Evolutionary conservation across 2,888 invertebrate species (phyloP).

Genomic region (Omphaloscelis lunosa): DNA sequence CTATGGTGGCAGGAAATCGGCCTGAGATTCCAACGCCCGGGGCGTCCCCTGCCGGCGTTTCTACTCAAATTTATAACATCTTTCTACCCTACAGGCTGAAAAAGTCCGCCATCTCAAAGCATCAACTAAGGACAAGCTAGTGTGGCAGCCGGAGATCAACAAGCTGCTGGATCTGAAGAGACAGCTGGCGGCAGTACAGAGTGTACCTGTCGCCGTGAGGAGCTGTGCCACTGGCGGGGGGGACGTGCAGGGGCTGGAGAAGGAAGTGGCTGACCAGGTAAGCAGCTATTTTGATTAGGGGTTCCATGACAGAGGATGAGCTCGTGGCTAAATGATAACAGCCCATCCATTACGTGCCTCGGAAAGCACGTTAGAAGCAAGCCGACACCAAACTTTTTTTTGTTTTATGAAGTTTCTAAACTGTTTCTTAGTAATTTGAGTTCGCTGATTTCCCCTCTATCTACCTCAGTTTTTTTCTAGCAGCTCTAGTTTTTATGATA

Average conservation of each 20-base stretch:
- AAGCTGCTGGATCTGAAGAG: slow-evolving; percentile 94
- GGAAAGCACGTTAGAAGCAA: no score
- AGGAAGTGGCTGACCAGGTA: slow-evolving; percentile 77
- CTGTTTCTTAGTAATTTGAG: no score
- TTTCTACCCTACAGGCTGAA: slow-evolving; percentile 86
- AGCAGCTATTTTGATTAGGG: background rate
- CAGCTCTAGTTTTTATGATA: no score
- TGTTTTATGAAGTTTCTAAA: no score
- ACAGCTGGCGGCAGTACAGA: slow-evolving; percentile 86
- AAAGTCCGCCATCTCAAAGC: slow-evolving; percentile 94
- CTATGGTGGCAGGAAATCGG: no score
- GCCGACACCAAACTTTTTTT: no score
- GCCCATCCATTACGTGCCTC: background rate
- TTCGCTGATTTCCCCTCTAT: no score
- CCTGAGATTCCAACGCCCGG: no score
- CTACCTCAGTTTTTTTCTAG: no score
- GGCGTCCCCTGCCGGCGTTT: no score
- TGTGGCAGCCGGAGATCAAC: slow-evolving; percentile 95
- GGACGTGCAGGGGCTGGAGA: slow-evolving; percentile 70
- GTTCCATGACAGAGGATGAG: background rate
- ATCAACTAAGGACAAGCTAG: slow-evolving; percentile 93
- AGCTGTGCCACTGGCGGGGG: rapidly evolving
- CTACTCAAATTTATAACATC: no score
- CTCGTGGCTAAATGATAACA: background rate
- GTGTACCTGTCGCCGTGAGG: background rate